Evolutionary conservation across 2,797 vertebrate species (phyloP).

Genomic region (Labroides dimidiatus): DNA sequence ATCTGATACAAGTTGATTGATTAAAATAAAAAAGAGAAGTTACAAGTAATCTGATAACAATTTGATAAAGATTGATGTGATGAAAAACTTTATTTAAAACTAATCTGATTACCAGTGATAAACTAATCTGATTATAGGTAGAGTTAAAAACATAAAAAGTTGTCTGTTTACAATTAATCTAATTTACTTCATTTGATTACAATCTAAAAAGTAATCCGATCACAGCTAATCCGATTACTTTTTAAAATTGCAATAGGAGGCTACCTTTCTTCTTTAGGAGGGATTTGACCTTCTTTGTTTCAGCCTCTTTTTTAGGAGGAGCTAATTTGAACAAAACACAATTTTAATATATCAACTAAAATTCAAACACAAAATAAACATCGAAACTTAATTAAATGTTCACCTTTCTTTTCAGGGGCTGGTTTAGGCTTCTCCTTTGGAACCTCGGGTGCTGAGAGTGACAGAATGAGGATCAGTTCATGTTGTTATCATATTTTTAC

Average conservation of each 20-base stretch:
- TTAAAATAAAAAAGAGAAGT: too few relatives aligned
- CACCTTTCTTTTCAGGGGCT: conserved; percentile 68
- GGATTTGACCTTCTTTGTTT: conserved; percentile 39
- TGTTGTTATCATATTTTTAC: not conserved
- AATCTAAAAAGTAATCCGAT: not conserved
- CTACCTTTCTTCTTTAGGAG: conserved; percentile 69
- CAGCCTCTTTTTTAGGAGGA: conserved; percentile 43
- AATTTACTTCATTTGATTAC: not conserved
- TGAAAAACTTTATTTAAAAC: not conserved
- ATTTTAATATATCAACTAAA: not conserved
- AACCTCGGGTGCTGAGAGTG: conserved; percentile 38
- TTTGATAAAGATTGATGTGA: not conserved
- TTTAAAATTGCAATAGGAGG: not conserved
- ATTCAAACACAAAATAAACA: not conserved
- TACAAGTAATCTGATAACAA: not conserved
- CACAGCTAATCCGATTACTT: not conserved
- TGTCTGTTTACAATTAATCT: not conserved
- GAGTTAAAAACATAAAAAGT: too few relatives aligned
- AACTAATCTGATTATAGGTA: not conserved
- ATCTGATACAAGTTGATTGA: not conserved
- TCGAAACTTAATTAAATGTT: not conserved
- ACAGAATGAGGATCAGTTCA: not conserved
- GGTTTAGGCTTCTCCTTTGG: conserved; percentile 50
- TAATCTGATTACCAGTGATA: not conserved
- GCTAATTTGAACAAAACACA: conserved; percentile 36